Evolutionary conservation across 1,140 invertebrate species (phyloP).

Genomic region (Oncopodura yosiiana): DNA sequence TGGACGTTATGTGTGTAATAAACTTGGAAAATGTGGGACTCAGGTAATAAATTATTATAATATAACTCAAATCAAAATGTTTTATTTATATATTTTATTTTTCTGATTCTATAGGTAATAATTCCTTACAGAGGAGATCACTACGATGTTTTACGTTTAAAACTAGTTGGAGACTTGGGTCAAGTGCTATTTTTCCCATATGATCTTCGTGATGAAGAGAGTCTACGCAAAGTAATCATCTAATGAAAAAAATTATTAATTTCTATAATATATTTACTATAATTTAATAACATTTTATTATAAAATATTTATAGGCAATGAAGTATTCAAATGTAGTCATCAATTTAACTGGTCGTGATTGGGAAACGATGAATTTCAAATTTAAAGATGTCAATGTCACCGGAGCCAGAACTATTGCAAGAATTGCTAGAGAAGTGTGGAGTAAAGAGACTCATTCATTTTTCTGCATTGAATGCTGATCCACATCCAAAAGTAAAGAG

Average conservation of each 20-base stretch:
- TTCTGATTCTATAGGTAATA: conserved; percentile 58
- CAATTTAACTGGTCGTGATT: conserved; percentile 85
- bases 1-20: conserved; percentile 73
- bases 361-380: conserved; percentile 80
- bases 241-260: not conserved
- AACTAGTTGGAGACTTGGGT: conserved; percentile 85
- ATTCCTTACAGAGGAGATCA: conserved; percentile 82
- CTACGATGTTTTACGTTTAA: conserved; percentile 63
- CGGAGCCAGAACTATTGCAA: conserved; percentile 62
- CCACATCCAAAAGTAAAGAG: conserved; percentile 52
- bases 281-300: not conserved
- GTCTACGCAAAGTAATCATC: conserved; percentile 53
- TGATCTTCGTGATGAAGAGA: conserved; percentile 76
- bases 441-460: conserved; percentile 73
- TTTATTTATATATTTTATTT: not conserved
- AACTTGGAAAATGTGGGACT: conserved; percentile 73
- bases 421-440: conserved; percentile 61
- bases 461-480: conserved; percentile 64
- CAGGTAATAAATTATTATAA: conserved; percentile 49
- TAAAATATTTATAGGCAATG: conserved; percentile 46
- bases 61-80: not conserved
- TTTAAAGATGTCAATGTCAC: conserved; percentile 71
- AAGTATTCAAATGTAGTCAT: conserved; percentile 96
- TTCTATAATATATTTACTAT: not conserved
- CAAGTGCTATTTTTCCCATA: conserved; percentile 87